Base-by-base conservation (phyloP, 2,113 vertebrate genomes). In the Proterorhinus semilunaris region DNA sequence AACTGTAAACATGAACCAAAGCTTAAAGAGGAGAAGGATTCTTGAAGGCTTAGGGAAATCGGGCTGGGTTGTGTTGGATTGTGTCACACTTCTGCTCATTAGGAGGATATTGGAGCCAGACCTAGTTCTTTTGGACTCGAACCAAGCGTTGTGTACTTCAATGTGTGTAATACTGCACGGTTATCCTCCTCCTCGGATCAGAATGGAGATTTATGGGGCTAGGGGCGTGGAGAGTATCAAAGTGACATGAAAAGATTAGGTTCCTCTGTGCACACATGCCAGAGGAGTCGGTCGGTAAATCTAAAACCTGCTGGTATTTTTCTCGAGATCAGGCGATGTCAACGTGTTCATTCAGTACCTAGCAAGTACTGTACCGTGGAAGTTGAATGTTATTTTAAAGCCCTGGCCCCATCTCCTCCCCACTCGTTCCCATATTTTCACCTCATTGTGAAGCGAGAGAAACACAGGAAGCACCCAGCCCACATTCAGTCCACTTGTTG, bases 391-490 rank as follows among this genome's bases (percentile, higher is more conserved):
- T 63, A 47, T 63, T 45, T 47, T 45, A n/a, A 8, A 46, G 27
- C 42, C 44, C 68, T 51, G 13, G 66, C 47, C 51, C 49, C n/a
- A 8, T 54, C 66, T 72, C 63, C 45, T 58, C 53, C 53, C 17
- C 10, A 53, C 51, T 72, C 11, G 42, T 62, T 10, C 51, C 66
- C 58, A 75, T 57, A 65, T 80, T 87, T 62, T 27, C 68, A 82
- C 76, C 70, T 84, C 79, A 80, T 86, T 82, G 80, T 75, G 76
- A 79, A 63, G 74, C 68, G 71, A 74, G 49, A 76, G 72, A 79
- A 85, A 83, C 64, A 58, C 75, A 89, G 82, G 86, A 83, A 86
- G 79, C 44, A n/a, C 66, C 71, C 79, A 63, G 17, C 68, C 74
- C 74, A 62, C 45, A 74, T 62, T 78, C 68, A 8, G 46, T 65